Conservation (phyloP, 2,113 vertebrate genomes). For the Indicator indicator region DNA sequence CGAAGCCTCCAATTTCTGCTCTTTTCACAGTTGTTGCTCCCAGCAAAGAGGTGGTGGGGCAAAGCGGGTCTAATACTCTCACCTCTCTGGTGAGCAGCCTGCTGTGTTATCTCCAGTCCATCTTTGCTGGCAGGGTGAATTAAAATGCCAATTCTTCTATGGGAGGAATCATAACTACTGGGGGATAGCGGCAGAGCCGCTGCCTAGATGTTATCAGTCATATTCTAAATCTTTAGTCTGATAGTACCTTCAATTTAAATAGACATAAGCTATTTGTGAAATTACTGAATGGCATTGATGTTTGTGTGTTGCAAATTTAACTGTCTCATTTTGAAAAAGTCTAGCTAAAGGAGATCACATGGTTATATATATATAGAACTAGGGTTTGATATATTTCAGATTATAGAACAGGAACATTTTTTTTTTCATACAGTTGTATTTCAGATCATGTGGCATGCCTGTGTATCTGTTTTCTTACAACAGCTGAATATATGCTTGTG, state of each 20-base stretch:
- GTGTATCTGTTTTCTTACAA: neutral
- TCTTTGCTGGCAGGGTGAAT: neutral
- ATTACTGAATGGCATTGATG: neutral
- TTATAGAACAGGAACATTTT: neutral
- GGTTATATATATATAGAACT: neutral
- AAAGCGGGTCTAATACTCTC: neutral
- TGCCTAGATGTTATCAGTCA: neutral
- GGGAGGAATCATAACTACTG: rapidly evolving
- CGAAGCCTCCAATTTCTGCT: neutral
- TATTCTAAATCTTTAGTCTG: neutral
- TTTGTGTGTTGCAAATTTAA: neutral
- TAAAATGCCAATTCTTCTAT: neutral
- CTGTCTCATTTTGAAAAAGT: neutral
- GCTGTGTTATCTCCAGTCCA: neutral
- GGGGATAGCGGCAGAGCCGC: neutral
- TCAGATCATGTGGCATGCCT: neutral
- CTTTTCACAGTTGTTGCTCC: neutral
- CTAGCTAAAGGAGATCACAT: neutral
- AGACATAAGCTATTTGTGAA: neutral
- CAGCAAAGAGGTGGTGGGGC: neutral
- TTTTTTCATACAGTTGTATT: neutral
- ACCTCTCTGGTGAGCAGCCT: neutral
- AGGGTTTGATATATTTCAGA: neutral
- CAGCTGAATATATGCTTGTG: neutral
- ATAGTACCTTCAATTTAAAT: neutral